These are phyloP conservation scores for Lophochroa leadbeateri DNA, from an alignment of 2,113 vertebrate genomes.

Conservation along the genomic window DNA sequence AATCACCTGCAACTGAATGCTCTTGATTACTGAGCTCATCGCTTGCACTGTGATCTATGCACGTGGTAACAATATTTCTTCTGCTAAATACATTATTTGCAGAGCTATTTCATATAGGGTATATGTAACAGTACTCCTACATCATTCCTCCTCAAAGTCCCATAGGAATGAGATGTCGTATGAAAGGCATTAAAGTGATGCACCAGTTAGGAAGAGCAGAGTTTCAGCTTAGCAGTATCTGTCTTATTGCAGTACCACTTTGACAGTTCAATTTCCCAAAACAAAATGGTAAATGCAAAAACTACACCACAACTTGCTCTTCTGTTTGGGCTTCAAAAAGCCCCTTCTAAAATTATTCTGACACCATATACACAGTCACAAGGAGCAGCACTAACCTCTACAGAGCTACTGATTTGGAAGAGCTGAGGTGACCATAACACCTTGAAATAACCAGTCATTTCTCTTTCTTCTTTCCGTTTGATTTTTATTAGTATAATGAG, in stretches of 20 bases:
- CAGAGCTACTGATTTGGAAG: not conserved
- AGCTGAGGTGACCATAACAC: not conserved
- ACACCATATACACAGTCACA: not conserved
- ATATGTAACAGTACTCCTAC: not conserved
- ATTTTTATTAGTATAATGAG: not conserved
- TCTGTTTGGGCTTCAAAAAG: not conserved
- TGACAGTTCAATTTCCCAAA: not conserved
- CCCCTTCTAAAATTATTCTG: not conserved
- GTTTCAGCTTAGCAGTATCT: not conserved
- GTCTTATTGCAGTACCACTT: not conserved
- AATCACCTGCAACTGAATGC: not conserved
- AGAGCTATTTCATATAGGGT: not conserved
- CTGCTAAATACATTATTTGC: not conserved
- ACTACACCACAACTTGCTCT: not conserved
- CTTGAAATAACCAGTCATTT: not conserved
- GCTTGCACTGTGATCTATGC: not conserved
- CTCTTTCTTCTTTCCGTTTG: not conserved
- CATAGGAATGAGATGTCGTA: not conserved
- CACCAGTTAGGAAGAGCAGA: not conserved
- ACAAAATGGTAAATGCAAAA: not conserved
- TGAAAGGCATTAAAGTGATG: not conserved
- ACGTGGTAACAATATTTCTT: not conserved
- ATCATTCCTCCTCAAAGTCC: not conserved
- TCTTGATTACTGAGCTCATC: not conserved
- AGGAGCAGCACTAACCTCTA: not conserved